Conservation (phyloP, 2,888 invertebrate species). For the Caenorhabditis sp. region DNA sequence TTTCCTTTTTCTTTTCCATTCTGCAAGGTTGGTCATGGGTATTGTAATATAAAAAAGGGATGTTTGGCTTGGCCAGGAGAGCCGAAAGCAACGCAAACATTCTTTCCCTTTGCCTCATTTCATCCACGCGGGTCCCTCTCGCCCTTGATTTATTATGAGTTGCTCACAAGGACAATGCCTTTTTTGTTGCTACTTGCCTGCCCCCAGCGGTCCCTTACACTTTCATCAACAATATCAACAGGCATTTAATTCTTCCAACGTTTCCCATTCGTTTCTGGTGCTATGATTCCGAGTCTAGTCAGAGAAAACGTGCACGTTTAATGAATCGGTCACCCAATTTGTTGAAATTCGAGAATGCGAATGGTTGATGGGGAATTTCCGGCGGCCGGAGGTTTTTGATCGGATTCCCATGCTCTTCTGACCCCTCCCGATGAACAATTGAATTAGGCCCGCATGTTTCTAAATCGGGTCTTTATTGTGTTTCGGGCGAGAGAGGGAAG, state of each 20-base stretch:
- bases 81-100: slow-evolving; percentile 30
- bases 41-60: slow-evolving; percentile 33
- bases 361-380: slow-evolving; percentile 30
- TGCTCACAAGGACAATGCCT: slow-evolving; percentile 29
- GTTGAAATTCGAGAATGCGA: slow-evolving; percentile 41
- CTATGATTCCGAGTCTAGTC: too few species aligned
- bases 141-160: slow-evolving; percentile 52
- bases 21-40: too few species aligned
- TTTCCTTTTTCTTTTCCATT: slow-evolving; percentile 10
- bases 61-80: too few species aligned
- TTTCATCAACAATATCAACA: too few species aligned
- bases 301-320: slow-evolving; percentile 13
- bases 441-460: slow-evolving; percentile 27
- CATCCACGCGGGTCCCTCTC: slow-evolving; percentile 46
- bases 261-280: too few species aligned
- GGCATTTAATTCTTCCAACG: too few species aligned
- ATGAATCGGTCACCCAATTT: slow-evolving; percentile 9
- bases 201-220: too few species aligned
- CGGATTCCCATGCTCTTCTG: slow-evolving; percentile 37
- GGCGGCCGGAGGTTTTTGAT: slow-evolving; percentile 41
- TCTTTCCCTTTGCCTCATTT: slow-evolving; percentile 37
- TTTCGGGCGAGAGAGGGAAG: too few species aligned
- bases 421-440: slow-evolving; percentile 19
- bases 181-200: too few species aligned
- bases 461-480: slow-evolving; percentile 26